Percentiles rank a stretch among this genome's conserved stretches.
These are phyloP conservation scores for Paracanthobrama guichenoti DNA, from an alignment of 2,113 vertebrate species.

Conservation along the genomic window DNA sequence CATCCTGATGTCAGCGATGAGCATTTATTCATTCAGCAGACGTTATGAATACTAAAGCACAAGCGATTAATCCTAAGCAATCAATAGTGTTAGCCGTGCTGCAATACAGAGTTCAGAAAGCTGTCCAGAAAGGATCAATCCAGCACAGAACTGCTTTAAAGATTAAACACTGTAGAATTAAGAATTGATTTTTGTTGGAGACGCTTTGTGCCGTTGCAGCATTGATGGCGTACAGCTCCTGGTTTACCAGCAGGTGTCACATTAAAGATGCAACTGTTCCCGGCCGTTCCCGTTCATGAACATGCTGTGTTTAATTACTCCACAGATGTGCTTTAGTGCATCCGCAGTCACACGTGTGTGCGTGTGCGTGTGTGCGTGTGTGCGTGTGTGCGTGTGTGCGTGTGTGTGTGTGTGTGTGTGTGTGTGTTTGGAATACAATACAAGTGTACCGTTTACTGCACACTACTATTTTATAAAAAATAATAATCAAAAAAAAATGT, in stretches of 20 bases:
- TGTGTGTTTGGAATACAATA: too few species aligned
- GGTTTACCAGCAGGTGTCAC: background rate
- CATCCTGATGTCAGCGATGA: background rate
- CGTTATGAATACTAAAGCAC: background rate
- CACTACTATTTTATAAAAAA: too few species aligned
- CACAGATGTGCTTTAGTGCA: background rate
- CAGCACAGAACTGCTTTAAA: background rate
- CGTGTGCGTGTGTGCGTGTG: too few species aligned
- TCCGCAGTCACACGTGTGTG: background rate
- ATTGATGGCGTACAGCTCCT: too few species aligned
- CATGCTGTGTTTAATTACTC: background rate
- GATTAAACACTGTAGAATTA: background rate
- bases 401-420: too few species aligned
- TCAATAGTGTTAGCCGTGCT: background rate
- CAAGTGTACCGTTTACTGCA: too few species aligned
- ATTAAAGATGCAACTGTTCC: background rate
- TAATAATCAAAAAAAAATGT: too few species aligned
- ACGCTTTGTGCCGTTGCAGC: background rate
- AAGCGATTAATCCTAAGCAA: background rate
- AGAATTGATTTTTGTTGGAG: background rate
- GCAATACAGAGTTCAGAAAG: background rate
- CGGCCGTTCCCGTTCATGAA: background rate
- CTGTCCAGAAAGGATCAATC: background rate
- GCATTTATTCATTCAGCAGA: background rate
- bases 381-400: too few species aligned